phyloP scores from a whole-genome alignment of 2,113 vertebrate species.

The Pelvicachromis taeniatus region DNA sequence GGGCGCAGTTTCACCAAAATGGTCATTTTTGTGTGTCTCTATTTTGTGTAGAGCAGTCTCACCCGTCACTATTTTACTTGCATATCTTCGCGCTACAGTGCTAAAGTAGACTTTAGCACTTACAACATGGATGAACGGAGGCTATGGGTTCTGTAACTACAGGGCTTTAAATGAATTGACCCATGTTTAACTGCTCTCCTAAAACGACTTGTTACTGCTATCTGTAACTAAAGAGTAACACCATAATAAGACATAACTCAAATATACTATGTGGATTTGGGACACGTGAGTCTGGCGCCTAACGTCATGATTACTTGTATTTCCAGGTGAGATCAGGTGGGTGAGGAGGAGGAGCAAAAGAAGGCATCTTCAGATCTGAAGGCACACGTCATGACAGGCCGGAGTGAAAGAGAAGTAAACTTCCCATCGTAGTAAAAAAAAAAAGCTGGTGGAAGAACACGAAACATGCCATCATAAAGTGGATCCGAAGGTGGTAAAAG shows the following conservation, averaged over 20 bases:
- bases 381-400: conserved; percentile 33
- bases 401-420: background rate
- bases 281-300: background rate
- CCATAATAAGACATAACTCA: background rate
- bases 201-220: background rate
- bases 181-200: background rate
- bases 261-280: background rate
- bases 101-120: background rate
- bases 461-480: conserved; percentile 2
- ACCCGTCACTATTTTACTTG: background rate
- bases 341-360: conserved; percentile 22
- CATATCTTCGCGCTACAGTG: background rate
- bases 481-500: background rate
- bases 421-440: background rate
- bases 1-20: conserved; percentile 16
- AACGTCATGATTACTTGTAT: background rate
- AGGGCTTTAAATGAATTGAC: background rate
- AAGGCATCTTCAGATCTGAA: background rate
- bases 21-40: too few species aligned
- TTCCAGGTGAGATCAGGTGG: conserved; percentile 46
- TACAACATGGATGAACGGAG: background rate
- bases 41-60: too few species aligned
- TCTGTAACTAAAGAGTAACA: background rate
- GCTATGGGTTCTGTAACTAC: background rate
- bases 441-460: background rate